phyloP scores from a whole-genome alignment of 1,140 invertebrate genomes.

The Eriocheir sinensis region DNA sequence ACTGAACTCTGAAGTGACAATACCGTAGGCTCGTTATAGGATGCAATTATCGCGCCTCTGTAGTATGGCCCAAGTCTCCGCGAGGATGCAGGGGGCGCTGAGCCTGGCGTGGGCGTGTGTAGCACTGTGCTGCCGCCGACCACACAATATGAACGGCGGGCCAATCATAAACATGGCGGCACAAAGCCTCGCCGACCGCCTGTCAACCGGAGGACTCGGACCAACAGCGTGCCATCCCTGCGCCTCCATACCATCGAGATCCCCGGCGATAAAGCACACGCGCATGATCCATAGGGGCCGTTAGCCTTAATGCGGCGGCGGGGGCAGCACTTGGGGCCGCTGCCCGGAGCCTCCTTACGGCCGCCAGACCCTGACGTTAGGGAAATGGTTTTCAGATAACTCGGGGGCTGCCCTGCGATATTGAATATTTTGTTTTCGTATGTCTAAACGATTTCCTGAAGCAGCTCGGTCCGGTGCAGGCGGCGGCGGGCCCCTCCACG shows the following conservation, averaged over 20 bases:
- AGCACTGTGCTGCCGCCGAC: conserved; percentile 47
- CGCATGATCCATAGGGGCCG: conserved; percentile 56
- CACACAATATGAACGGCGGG: conserved; percentile 69
- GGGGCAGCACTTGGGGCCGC: conserved; percentile 47
- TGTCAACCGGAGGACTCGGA: conserved; percentile 71
- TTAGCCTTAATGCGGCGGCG: conserved; percentile 24
- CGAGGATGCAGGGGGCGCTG: not conserved
- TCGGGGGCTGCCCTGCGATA: conserved; percentile 47
- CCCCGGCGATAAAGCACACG: conserved; percentile 66
- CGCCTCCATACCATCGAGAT: conserved; percentile 63
- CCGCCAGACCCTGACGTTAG: conserved; percentile 68
- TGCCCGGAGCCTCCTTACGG: conserved; percentile 63
- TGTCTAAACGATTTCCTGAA: conserved; percentile 44
- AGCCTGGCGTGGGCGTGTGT: not conserved
- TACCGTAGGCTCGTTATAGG: conserved; percentile 62
- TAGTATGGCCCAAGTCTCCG: conserved; percentile 1
- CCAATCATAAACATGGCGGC: conserved; percentile 75
- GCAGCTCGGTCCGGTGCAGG: not conserved
- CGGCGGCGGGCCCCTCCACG: not conserved
- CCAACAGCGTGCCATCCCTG: conserved; percentile 56
- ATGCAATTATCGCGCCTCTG: conserved; percentile 62
- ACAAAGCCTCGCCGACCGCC: conserved; percentile 74
- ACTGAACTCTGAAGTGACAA: conserved; percentile 73
- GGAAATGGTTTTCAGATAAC: conserved; percentile 76
- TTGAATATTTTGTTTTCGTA: conserved; percentile 57